phyloP scores from a whole-genome alignment of 2,797 vertebrate species.

The Psittacula derbiana region DNA sequence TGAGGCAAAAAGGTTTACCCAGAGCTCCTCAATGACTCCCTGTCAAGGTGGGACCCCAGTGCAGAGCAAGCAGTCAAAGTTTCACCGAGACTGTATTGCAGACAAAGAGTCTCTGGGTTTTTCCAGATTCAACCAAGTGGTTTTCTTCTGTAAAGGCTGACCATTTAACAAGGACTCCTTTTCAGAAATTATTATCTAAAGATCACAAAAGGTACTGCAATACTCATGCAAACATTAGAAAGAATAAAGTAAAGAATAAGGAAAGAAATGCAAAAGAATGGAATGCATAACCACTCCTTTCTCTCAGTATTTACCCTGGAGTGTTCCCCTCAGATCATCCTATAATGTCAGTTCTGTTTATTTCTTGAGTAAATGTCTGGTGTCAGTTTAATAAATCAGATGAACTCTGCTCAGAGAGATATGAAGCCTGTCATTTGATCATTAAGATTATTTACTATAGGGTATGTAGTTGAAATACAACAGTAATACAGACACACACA shows the following conservation, averaged over 20 bases:
- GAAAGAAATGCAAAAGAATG: background rate
- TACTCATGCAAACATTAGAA: background rate
- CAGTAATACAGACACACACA: background rate
- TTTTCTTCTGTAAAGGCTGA: background rate
- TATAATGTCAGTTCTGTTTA: slow-evolving; percentile 71
- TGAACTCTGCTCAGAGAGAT: slow-evolving; percentile 56
- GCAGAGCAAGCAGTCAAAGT: background rate
- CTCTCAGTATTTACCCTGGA: slow-evolving; percentile 34
- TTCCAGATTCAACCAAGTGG: background rate
- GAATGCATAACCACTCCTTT: background rate
- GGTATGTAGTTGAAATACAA: slow-evolving; percentile 38
- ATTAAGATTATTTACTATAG: slow-evolving; percentile 64
- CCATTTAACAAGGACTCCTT: background rate
- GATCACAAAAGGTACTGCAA: background rate
- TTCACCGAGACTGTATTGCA: background rate
- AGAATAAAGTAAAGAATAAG: background rate
- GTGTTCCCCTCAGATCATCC: slow-evolving; percentile 18
- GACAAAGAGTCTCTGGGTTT: background rate
- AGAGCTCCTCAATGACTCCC: background rate
- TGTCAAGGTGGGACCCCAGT: background rate
- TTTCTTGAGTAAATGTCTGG: slow-evolving; percentile 69
- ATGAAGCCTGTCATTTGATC: slow-evolving; percentile 68
- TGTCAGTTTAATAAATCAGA: slow-evolving; percentile 73
- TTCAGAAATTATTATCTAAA: background rate
- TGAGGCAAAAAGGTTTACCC: background rate